These are phyloP conservation scores for Rhipidura dahli DNA, from an alignment of 2,113 vertebrate species.

Conservation along the genomic window DNA sequence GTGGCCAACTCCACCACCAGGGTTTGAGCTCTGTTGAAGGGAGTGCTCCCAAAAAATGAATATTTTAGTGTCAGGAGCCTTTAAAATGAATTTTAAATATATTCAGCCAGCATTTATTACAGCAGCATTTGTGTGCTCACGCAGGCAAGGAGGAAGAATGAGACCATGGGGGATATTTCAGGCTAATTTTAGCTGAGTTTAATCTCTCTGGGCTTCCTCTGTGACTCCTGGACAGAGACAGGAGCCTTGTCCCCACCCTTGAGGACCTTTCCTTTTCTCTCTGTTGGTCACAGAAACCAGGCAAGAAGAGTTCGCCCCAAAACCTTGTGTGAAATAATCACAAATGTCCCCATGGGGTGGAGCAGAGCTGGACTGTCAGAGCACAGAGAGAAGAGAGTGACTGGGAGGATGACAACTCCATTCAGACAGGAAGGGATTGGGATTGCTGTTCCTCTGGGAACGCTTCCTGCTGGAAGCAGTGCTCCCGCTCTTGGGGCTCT, in stretches of 20 bases:
- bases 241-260: not conserved
- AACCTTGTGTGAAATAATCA: not conserved
- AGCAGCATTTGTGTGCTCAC: not conserved
- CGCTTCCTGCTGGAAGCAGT: not conserved
- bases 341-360: not conserved
- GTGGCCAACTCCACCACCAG: not conserved
- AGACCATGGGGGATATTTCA: not conserved
- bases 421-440: not conserved
- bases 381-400: not conserved
- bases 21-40: not conserved
- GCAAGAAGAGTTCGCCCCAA: not conserved
- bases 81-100: not conserved
- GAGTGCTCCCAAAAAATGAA: not conserved
- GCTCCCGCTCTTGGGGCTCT: not conserved
- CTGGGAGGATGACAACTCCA: not conserved
- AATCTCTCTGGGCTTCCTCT: not conserved
- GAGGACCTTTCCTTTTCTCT: not conserved
- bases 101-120: not conserved
- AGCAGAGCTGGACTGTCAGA: not conserved
- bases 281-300: not conserved
- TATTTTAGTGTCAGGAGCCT: not conserved
- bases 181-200: conserved; percentile 1
- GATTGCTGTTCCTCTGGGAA: not conserved
- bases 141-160: not conserved
- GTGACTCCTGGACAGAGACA: not conserved